A percentile compares a stretch with the other conserved stretches of the same genome.
phyloP scores from a whole-genome alignment of 1,140 invertebrate genomes.

The Hermatobates lingyangjiaoensis region DNA sequence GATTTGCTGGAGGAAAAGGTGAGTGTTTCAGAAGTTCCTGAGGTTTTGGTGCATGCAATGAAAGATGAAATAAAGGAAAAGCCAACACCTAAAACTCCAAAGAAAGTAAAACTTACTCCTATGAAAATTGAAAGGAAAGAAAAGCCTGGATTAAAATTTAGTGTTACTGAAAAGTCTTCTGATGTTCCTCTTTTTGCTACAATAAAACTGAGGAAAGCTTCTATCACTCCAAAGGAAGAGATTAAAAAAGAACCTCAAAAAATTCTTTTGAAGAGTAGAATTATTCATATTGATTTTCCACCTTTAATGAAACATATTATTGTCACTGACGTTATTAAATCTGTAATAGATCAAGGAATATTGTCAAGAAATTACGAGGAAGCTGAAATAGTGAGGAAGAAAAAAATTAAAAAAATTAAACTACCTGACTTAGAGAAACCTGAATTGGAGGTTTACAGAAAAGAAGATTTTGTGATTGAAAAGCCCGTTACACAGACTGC shows the following conservation, averaged over 20 bases:
- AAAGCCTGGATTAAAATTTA: conserved; percentile 17
- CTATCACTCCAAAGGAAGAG: conserved; percentile 29
- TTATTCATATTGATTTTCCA: conserved; percentile 28
- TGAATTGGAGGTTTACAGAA: conserved; percentile 16
- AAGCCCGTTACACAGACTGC: conserved; percentile 2
- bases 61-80: conserved; percentile 5
- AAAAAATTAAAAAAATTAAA: conserved; percentile 19
- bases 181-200: conserved; percentile 34
- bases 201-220: conserved; percentile 40
- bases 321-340: conserved; percentile 17
- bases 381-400: conserved; percentile 22
- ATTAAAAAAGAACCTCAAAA: conserved; percentile 32
- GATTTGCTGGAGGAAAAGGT: no score
- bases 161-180: conserved; percentile 16
- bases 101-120: conserved; percentile 9
- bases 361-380: conserved; percentile 23
- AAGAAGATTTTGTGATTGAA: conserved; percentile 6
- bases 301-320: conserved; percentile 16
- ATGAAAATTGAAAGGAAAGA: conserved; percentile 17
- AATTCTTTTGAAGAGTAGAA: conserved; percentile 40
- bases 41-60: not conserved
- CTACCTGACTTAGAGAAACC: conserved; percentile 16
- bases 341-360: conserved; percentile 19
- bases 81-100: conserved; percentile 8
- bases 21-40: not conserved